Evolutionary conservation across 1,140 invertebrate genomes (phyloP).

Genomic region (Drosophila azteca): DNA sequence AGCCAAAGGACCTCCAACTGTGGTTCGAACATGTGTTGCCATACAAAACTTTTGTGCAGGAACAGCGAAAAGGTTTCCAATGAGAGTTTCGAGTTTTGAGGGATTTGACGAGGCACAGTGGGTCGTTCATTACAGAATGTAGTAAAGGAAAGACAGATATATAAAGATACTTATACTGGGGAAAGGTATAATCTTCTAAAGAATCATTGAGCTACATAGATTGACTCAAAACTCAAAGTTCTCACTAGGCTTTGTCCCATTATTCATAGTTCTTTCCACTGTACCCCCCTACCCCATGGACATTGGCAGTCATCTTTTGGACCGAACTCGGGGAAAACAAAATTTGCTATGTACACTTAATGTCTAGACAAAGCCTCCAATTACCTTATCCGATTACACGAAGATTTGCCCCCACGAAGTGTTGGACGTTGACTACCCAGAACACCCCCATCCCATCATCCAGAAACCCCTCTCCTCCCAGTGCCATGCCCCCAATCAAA

Average conservation of each 20-base stretch:
- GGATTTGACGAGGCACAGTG: conserved; percentile 35
- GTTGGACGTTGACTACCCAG: conserved; percentile 43
- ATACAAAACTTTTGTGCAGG: conserved; percentile 55
- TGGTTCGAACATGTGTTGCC: conserved; percentile 64
- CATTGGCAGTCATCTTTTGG: conserved; percentile 54
- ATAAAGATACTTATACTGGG: too few species aligned
- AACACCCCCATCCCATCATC: neutral
- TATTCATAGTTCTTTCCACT: conserved; percentile 36
- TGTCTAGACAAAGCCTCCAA: conserved; percentile 84
- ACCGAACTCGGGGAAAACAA: conserved; percentile 54
- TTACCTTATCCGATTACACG: conserved; percentile 84
- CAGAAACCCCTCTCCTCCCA: conserved; percentile 6
- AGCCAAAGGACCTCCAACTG: conserved; percentile 7
- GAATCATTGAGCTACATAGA: too few species aligned
- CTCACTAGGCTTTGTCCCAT: conserved; percentile 5
- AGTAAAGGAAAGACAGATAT: neutral
- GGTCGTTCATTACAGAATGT: neutral
- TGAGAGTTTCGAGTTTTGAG: conserved; percentile 15
- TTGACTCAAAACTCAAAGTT: too few species aligned
- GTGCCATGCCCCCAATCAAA: neutral
- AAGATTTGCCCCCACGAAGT: conserved; percentile 77
- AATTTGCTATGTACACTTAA: conserved; percentile 83
- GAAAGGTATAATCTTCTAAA: too few species aligned
- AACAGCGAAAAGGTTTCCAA: conserved; percentile 43
- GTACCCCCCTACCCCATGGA: conserved; percentile 17